Evolutionary conservation across 2,888 invertebrate species (phyloP), one percentile per base, ranked within the genome.

Genomic region (Drosophila neonasuta): DNA sequence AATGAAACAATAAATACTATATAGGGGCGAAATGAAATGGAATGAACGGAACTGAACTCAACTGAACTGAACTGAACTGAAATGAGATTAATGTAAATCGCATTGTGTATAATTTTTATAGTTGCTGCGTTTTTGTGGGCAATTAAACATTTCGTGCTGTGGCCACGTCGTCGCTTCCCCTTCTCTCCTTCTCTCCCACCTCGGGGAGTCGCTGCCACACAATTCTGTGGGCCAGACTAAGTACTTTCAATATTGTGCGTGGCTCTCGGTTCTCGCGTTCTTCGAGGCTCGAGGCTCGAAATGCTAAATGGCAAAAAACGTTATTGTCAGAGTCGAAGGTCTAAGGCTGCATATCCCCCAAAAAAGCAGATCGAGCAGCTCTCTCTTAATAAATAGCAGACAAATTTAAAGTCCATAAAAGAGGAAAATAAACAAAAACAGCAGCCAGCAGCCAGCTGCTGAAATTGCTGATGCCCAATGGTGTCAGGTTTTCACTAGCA

Each of bases 41-140:
- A 49, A 65, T 13, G 58, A 29, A 67, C 30, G 15, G 46, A 60
- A 50, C 32, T 10, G 10, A 71, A 78, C 72, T 51, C 46, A 52
- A 57, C 54, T 20, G 46, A 36, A 20, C 17, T 20, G 17, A 17
- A 52, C 46, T n/a, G 50, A 65, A 79, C 72, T 60, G 66, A 63
- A 65, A 73, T 63, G 57, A 80, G 80, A 79, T 84, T 75, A 81
- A 84, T 80, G 80, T 84, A 80, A 80, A 84, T 80, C 79, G 81
- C 70, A 69, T 70, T 74, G 69, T 78, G 51, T 74, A 85, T 74
- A 82, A 79, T 79, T 85, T 81, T 79, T 79, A 85, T 82, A 77
- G 82, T 69, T 72, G 62, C 82, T 82, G 82, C 82, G 86, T 79
- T 81, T 85, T 81, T 81, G 79, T 81, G 76, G 79, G 79, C 79